Evolutionary conservation across 2,113 vertebrate genomes (phyloP), one percentile per base, ranked within the genome.

Genomic region (Prunella himalayana): DNA sequence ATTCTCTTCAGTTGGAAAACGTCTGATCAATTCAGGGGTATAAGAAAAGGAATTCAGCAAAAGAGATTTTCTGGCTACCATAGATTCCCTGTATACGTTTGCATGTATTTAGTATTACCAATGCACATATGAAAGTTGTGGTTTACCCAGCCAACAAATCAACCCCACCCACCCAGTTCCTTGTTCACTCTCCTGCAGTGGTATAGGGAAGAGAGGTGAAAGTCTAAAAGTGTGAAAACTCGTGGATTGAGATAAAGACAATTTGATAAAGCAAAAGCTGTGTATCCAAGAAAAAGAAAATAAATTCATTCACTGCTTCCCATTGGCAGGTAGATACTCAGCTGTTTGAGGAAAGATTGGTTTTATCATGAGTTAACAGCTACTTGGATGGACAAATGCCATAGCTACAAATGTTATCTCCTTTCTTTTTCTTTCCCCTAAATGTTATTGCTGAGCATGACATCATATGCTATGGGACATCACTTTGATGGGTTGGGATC

Each of bases 291-390:
- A 31, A 50, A 57, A 44, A 35, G 5, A 28, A 42, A 57, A 64
- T 19, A 33, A 49, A 65, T 19, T 42, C 1, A 19, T 31, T 65
- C 2, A 30, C 5, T 47, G 5, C 11, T 77, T 2, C 30, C 47
- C 16, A 45, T 9, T 7, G 6, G 7, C 25, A 54, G 24, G 7
- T 9, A 39, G 10, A 5, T 49, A 27, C 25, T 75, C 5, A 60
- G 22, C 7, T 3, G 2, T 54, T 61, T 60, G 39, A 90, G 28
- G 24, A 73, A 82, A 78, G 5, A 7, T 13, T 41, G 5, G 3
- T 33, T 70, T 13, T 51, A 30, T 37, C 33, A 37, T 0, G 2
- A 3, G 2, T 50, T 37, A 56, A 30, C 0, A 8, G 27, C 19
- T 57, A 23, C n/a, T 35, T 77, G 14, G 15, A 42, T 63, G 35